phyloP scores from a whole-genome alignment of 2,888 invertebrate genomes.

The Amiota mariae region DNA sequence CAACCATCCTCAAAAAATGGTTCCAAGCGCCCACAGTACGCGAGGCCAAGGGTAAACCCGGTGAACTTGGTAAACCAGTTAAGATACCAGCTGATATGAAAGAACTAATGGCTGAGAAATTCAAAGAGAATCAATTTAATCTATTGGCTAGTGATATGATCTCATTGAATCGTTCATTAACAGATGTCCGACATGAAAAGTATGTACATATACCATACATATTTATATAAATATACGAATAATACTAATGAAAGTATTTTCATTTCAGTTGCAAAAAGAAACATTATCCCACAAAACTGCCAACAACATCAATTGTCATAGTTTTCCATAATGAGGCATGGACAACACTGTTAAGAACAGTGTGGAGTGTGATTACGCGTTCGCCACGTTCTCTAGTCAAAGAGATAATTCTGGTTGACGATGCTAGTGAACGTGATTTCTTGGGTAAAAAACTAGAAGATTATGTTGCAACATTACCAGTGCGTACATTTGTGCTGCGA shows the following conservation, averaged over 20 bases:
- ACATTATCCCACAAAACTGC: slow-evolving; percentile 84
- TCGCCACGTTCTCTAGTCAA: slow-evolving; percentile 90
- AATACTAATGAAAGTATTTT: slow-evolving; percentile 23
- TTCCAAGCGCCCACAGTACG: slow-evolving; percentile 81
- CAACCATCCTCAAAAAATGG: slow-evolving; percentile 80
- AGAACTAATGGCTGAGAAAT: slow-evolving; percentile 92
- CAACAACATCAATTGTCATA: slow-evolving; percentile 96
- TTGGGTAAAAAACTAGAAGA: slow-evolving; percentile 91
- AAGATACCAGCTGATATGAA: slow-evolving; percentile 90
- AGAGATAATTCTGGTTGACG: slow-evolving; percentile 98
- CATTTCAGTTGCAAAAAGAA: slow-evolving; percentile 83
- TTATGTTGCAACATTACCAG: slow-evolving; percentile 89
- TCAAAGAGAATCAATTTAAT: slow-evolving; percentile 99
- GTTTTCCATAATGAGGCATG: slow-evolving; percentile 99
- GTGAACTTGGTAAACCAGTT: slow-evolving; percentile 95
- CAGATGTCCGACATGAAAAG: slow-evolving; percentile 94
- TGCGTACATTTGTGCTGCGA: slow-evolving; percentile 89
- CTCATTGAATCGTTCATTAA: slow-evolving; percentile 93
- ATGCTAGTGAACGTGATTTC: slow-evolving; percentile 96
- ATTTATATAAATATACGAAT: not conserved
- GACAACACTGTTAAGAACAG: slow-evolving; percentile 95
- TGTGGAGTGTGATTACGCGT: slow-evolving; percentile 96
- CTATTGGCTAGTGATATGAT: slow-evolving; percentile 98
- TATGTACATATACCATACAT: slow-evolving; percentile 79
- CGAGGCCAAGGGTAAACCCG: slow-evolving; percentile 82